Conservation (phyloP, 1,140 invertebrate genomes). For the Argopecten irradians region DNA sequence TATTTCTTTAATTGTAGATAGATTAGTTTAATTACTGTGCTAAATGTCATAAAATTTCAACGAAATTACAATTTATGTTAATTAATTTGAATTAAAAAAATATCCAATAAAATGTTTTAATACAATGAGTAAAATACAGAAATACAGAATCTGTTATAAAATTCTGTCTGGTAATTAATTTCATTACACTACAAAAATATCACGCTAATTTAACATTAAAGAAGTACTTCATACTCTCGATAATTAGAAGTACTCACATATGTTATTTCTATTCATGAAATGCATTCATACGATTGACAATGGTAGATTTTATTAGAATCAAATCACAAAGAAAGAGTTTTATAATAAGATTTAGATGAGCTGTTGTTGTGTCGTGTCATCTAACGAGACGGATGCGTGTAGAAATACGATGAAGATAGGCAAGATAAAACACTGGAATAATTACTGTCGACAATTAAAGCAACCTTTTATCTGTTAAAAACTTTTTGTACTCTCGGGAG, state of each 20-base stretch:
- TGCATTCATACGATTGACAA: slow-evolving; percentile 4
- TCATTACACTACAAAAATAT: not conserved
- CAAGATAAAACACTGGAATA: not conserved
- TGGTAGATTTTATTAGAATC: not conserved
- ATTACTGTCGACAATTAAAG: not conserved
- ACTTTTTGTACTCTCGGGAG: not conserved
- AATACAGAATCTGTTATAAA: too few relatives aligned
- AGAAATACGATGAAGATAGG: not conserved
- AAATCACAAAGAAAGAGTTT: not conserved
- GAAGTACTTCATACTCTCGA: not conserved
- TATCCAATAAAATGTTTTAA: too few relatives aligned
- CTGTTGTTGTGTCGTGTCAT: not conserved
- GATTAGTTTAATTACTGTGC: too few relatives aligned
- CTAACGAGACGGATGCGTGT: not conserved
- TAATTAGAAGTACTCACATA: not conserved
- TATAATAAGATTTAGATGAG: not conserved
- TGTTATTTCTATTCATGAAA: slow-evolving; percentile 23
- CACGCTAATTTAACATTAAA: not conserved
- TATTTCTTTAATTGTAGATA: too few relatives aligned
- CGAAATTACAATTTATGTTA: too few relatives aligned
- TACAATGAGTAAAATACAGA: too few relatives aligned
- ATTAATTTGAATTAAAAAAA: too few relatives aligned
- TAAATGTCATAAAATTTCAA: too few relatives aligned
- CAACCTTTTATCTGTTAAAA: not conserved
- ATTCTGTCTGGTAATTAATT: too few relatives aligned